These are phyloP conservation scores for Chanos chanos DNA, from an alignment of 2,797 vertebrate genomes.

Conservation along the genomic window DNA sequence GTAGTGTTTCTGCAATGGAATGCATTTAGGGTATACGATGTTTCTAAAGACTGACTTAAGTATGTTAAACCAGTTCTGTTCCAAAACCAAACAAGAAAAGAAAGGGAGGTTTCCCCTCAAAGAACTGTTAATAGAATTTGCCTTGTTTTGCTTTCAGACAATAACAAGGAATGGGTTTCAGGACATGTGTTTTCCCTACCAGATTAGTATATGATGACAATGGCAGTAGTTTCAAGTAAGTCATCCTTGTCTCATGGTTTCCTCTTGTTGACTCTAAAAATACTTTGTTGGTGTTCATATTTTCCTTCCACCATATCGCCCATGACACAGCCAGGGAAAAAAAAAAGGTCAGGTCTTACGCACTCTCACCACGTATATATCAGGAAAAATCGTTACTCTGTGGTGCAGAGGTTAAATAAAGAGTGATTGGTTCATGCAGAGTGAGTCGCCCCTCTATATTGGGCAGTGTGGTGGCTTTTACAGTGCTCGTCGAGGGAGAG, in stretches of 20 bases:
- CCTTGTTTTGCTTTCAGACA: no score
- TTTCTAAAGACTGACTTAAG: no score
- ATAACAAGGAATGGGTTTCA: no score
- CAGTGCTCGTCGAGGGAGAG: conserved; percentile 31
- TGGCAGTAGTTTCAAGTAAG: not conserved
- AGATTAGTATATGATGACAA: no score
- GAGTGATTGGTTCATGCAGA: conserved; percentile 43
- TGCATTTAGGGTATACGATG: no score
- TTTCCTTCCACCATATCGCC: conserved; percentile 63
- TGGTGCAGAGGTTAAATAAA: conserved; percentile 63
- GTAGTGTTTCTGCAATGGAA: no score
- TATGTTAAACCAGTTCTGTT: no score
- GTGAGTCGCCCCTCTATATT: conserved; percentile 62
- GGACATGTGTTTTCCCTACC: no score
- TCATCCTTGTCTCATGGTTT: not conserved
- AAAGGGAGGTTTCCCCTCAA: no score
- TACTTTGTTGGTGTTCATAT: conserved; percentile 59
- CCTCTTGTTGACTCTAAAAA: conserved; percentile 45
- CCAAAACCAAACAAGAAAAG: no score
- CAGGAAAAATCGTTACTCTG: conserved; percentile 76
- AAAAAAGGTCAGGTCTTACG: conserved; percentile 68
- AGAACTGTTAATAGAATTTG: no score
- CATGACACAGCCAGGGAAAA: conserved; percentile 46
- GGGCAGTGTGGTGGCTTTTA: conserved; percentile 61
- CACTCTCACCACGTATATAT: conserved; percentile 63